Evolutionary conservation across 2,797 vertebrate genomes (phyloP), one percentile per base, ranked within the genome.

Genomic region (Astyanax mexicanus): DNA sequence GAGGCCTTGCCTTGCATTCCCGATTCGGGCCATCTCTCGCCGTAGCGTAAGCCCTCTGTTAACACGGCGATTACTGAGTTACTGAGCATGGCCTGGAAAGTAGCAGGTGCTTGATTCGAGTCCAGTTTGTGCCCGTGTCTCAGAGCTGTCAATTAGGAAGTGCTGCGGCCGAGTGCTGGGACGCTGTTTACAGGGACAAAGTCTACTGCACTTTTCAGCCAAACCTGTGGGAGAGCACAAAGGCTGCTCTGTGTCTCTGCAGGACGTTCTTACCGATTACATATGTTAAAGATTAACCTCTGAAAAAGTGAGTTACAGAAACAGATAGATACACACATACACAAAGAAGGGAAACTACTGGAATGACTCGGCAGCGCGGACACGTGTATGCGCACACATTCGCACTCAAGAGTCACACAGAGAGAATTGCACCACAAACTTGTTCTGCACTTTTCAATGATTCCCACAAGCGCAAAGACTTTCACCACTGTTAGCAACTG

Each of bases 31-130:
- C 80, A 61, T 69, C 68, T 64, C 72, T 44, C 61, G 74, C 69
- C 64, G 6, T 80, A 75, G 82, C 82, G 78, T 84, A 74, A 81
- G 80, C 75, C 77, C 81, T 86, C 72, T 77, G 82, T 86, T 86
- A 89, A 90, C 85, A 84, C 78, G 67, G 81, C 71, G 47, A 85
- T 89, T 88, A 88, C 86, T 87, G 72, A 90, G 88, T 89, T 84
- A 90, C 86, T 87, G 80, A 88, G 86, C 82, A 86, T 80, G 69
- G 83, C 70, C 79, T 68, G 76, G 86, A 87, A 84, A 87, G 86
- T 83, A 91, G 89, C 91, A 92, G 90, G 92, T 92, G 89, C 83
- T 88, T 85, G 84, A 87, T 89, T 83, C 71, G 61, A 86, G 81
- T 88, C 83, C 87, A 87, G 72, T 67, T 71, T 66, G 61, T 77